These are phyloP conservation scores for Drosophila dives DNA, from an alignment of 2,888 invertebrate genomes.

Conservation along the genomic window DNA sequence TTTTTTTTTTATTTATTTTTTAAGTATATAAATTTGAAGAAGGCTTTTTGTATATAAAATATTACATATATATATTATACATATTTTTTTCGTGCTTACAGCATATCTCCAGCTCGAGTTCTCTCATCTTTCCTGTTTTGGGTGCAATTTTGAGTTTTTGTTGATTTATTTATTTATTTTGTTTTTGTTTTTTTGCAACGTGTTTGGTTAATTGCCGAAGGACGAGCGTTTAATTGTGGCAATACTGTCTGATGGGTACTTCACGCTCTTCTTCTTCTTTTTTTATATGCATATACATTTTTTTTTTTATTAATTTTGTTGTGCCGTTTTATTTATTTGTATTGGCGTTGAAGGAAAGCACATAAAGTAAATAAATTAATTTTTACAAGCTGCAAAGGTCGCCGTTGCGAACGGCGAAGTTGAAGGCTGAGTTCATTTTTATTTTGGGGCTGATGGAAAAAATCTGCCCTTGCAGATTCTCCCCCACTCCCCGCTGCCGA, in stretches of 20 bases:
- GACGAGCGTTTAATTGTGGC: conserved; percentile 74
- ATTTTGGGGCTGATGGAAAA: conserved; percentile 44
- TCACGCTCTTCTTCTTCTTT: conserved; percentile 5
- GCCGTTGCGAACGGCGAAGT: conserved; percentile 31
- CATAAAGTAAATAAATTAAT: conserved; percentile 65
- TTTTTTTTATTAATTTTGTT: conserved; percentile 8
- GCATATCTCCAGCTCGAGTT: not conserved
- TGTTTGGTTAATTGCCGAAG: conserved; percentile 72
- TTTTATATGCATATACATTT: not conserved
- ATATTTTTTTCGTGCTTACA: not conserved
- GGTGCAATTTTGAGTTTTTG: conserved; percentile 29
- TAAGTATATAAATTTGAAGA: not conserved
- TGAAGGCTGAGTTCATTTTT: conserved; percentile 66
- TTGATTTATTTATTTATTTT: conserved; percentile 8
- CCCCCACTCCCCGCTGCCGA: not conserved
- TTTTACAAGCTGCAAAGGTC: conserved; percentile 62
- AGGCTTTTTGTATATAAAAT: too few species aligned
- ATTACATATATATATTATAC: not conserved
- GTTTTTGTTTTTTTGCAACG: conserved; percentile 28
- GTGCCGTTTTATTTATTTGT: conserved; percentile 51
- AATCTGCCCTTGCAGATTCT: not conserved
- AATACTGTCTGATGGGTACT: conserved; percentile 51
- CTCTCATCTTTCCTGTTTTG: conserved; percentile 16
- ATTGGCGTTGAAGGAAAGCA: conserved; percentile 53
- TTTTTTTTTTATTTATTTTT: not conserved